These are phyloP conservation scores for Strix aluco DNA, from an alignment of 2,113 vertebrate species.

Conservation along the genomic window DNA sequence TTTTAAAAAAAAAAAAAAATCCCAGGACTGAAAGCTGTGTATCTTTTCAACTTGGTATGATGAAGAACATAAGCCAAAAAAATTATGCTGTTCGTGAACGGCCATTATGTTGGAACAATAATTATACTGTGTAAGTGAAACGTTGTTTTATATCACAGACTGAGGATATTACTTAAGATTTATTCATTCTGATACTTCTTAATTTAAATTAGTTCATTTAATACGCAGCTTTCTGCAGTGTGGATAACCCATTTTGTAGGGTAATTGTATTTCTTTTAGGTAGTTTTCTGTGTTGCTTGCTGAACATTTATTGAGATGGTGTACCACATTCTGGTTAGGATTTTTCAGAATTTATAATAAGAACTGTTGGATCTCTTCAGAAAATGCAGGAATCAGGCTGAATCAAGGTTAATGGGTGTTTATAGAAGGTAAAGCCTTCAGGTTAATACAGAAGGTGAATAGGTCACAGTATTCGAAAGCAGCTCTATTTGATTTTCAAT, in stretches of 20 bases:
- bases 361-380: conserved; percentile 32
- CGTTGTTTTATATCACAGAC: background rate
- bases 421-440: conserved; percentile 30
- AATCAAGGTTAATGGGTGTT: conserved; percentile 54
- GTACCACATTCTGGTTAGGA: background rate
- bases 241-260: background rate
- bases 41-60: background rate
- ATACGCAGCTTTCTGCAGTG: background rate
- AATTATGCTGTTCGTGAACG: background rate
- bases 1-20: background rate
- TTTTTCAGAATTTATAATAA: conserved; percentile 21
- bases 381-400: background rate
- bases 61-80: conserved; percentile 14
- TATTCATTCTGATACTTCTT: background rate
- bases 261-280: background rate
- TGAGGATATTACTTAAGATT: background rate
- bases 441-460: conserved; percentile 6
- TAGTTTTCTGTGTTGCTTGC: conserved; percentile 10
- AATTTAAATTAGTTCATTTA: conserved; percentile 44
- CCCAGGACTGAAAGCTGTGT: background rate
- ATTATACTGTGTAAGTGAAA: background rate
- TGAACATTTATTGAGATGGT: background rate
- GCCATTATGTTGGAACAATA: conserved; percentile 21
- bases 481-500: conserved; percentile 13
- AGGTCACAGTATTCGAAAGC: conserved; percentile 33